A percentile compares a stretch with the other conserved stretches of the same genome.
These are phyloP conservation scores for Drosophila saltans DNA, from an alignment of 1,140 invertebrate species.

Conservation along the genomic window DNA sequence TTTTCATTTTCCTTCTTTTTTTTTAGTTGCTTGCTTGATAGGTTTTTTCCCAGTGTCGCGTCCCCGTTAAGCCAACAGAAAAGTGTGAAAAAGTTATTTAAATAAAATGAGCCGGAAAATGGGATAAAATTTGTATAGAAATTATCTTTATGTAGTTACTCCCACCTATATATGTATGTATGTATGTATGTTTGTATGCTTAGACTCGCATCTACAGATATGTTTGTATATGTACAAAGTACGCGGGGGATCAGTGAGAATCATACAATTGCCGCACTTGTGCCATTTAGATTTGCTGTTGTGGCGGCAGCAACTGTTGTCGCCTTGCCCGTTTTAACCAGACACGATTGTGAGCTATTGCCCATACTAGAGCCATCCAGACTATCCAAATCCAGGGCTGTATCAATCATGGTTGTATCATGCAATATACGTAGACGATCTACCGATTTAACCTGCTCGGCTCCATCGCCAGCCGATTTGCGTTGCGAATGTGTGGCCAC, in stretches of 20 bases:
- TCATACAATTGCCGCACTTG: constrained; percentile 60
- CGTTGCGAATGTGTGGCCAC: constrained; percentile 52
- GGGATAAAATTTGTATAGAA: constrained; percentile 5
- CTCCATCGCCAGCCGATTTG: constrained; percentile 56
- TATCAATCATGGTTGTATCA: constrained; percentile 94
- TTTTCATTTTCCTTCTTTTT: constrained; percentile 39
- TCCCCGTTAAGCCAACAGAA: constrained; percentile 18
- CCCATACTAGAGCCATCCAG: constrained; percentile 84
- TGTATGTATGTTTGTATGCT: too few species aligned
- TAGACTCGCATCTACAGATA: constrained; percentile 3
- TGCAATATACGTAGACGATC: constrained; percentile 89
- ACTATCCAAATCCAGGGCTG: constrained; percentile 92
- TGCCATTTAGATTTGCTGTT: neutral
- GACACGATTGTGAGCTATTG: constrained; percentile 77
- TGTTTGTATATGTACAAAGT: constrained; percentile 24
- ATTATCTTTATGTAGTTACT: too few species aligned
- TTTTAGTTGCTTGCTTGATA: constrained; percentile 73
- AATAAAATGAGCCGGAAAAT: constrained; percentile 26
- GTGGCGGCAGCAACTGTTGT: constrained; percentile 16
- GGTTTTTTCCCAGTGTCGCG: constrained; percentile 50
- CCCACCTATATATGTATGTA: too few species aligned
- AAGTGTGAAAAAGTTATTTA: neutral
- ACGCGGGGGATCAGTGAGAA: too few species aligned
- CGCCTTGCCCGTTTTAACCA: constrained; percentile 73
- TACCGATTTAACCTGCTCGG: constrained; percentile 82